A percentile compares a stretch with the other conserved stretches of the same genome.
These are phyloP conservation scores for Leptopilina myrica DNA, from an alignment of 2,888 invertebrate genomes.

Conservation along the genomic window DNA sequence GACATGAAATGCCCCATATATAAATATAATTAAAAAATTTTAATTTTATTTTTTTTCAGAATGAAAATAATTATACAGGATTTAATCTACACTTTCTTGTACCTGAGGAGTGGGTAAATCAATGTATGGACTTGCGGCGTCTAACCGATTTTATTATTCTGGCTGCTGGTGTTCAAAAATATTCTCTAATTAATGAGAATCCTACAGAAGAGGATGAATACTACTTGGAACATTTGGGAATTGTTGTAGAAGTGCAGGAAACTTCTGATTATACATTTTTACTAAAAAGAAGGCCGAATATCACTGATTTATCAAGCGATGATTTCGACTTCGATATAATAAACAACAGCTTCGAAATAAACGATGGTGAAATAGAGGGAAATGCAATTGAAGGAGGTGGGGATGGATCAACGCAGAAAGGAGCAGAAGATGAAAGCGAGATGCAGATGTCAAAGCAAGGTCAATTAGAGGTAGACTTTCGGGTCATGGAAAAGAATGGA, in stretches of 20 bases:
- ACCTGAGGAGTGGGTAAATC: background rate
- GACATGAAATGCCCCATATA: too few species aligned
- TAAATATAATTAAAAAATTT: background rate
- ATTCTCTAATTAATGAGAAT: background rate
- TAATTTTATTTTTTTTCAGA: background rate
- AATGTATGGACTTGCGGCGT: background rate
- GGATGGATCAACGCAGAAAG: too few species aligned
- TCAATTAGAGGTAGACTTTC: too few species aligned
- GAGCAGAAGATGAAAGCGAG: too few species aligned
- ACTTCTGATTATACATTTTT: background rate
- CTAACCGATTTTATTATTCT: background rate
- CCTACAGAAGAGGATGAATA: background rate
- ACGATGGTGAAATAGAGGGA: too few species aligned
- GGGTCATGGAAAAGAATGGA: too few species aligned
- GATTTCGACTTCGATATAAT: background rate
- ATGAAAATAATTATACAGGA: background rate
- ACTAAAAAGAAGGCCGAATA: background rate
- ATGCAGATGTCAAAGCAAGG: too few species aligned
- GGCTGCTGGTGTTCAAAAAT: background rate
- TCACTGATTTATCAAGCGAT: background rate
- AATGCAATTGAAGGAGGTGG: too few species aligned
- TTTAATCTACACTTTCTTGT: background rate
- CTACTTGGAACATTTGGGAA: background rate
- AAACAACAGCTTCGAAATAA: background rate
- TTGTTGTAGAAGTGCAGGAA: background rate